phyloP scores from a whole-genome alignment of 2,888 invertebrate species.

The Formica aserva region DNA sequence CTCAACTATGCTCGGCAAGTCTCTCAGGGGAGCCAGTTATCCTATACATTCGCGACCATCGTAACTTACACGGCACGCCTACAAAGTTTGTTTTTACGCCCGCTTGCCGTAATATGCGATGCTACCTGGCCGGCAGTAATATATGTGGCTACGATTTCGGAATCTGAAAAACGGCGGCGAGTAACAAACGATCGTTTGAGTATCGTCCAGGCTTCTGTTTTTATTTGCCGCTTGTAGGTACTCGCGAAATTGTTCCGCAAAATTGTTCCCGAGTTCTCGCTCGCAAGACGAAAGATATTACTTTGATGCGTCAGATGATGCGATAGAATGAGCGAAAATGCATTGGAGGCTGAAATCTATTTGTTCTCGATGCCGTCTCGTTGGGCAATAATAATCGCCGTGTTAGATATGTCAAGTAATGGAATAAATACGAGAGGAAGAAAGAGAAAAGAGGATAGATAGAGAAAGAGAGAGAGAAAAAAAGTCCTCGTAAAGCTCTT shows the following conservation, averaged over 20 bases:
- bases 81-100: conserved; percentile 48
- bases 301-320: conserved; percentile 24
- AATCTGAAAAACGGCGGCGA: conserved; percentile 47
- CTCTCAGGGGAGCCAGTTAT: conserved; percentile 23
- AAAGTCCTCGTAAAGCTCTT: conserved; percentile 36
- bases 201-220: conserved; percentile 21
- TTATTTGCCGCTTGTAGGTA: conserved; percentile 37
- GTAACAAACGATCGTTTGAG: conserved; percentile 42
- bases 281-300: conserved; percentile 24
- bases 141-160: conserved; percentile 44
- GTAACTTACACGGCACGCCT: conserved; percentile 43
- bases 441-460: no score
- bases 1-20: neutral
- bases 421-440: conserved; percentile 34
- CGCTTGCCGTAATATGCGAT: conserved; percentile 45
- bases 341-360: conserved; percentile 33
- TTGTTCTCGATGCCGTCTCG: conserved; percentile 42
- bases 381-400: conserved; percentile 44
- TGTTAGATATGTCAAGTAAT: conserved; percentile 40
- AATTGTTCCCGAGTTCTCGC: conserved; percentile 10
- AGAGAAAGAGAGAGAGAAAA: no score
- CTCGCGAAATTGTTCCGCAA: conserved; percentile 40
- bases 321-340: conserved; percentile 38
- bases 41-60: conserved; percentile 38
- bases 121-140: conserved; percentile 37